These are phyloP conservation scores for Odontocerum albicorne DNA, from an alignment of 2,888 invertebrate genomes.

Conservation along the genomic window DNA sequence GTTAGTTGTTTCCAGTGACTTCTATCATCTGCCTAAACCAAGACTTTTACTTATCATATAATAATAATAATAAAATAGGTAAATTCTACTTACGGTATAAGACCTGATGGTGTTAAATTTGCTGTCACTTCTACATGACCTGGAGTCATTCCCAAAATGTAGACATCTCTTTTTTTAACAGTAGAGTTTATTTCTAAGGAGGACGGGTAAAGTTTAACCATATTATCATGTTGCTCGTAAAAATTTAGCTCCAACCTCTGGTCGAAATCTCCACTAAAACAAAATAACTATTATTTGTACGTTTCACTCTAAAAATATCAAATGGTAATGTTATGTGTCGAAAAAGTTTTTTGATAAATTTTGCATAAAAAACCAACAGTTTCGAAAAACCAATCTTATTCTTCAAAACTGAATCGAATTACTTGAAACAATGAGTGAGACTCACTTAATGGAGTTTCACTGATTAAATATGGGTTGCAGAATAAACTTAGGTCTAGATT, in stretches of 20 bases:
- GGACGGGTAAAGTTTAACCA: conserved; percentile 59
- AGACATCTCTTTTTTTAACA: conserved; percentile 49
- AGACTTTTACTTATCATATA: too few relatives aligned
- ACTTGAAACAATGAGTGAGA: too few relatives aligned
- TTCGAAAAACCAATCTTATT: too few relatives aligned
- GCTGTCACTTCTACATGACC: conserved; percentile 69
- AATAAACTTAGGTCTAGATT: too few relatives aligned
- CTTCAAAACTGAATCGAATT: too few relatives aligned
- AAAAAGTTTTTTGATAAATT: too few relatives aligned
- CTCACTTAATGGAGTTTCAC: too few relatives aligned
- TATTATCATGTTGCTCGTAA: conserved; percentile 64
- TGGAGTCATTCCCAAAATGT: conserved; percentile 62
- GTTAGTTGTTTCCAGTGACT: too few relatives aligned
- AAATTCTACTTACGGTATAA: conserved; percentile 50
- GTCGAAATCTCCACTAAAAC: conserved; percentile 52
- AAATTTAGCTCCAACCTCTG: conserved; percentile 55
- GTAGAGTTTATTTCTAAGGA: conserved; percentile 46
- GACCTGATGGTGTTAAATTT: conserved; percentile 57
- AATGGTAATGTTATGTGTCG: conserved; percentile 57
- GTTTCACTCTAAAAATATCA: conserved; percentile 62
- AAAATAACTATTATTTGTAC: conserved; percentile 38
- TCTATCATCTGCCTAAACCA: too few relatives aligned
- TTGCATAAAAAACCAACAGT: too few relatives aligned
- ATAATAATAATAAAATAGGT: too few relatives aligned
- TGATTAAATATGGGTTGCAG: too few relatives aligned